phyloP scores from a whole-genome alignment of 1,140 invertebrate species.

The Elymnias hypermnestra region DNA sequence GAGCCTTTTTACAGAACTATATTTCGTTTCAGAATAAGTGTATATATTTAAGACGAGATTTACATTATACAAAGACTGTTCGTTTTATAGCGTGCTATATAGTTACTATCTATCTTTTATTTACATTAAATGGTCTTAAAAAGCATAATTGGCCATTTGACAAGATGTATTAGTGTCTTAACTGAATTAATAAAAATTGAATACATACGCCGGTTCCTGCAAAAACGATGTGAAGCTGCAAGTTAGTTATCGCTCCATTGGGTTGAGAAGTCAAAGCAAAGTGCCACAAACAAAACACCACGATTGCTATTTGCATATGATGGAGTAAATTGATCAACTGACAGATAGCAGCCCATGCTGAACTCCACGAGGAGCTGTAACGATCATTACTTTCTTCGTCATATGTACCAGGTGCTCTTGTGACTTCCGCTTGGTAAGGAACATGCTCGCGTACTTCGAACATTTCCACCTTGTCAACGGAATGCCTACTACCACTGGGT shows the following conservation, averaged over 20 bases:
- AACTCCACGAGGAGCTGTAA: constrained; percentile 49
- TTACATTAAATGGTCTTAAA: too few species aligned
- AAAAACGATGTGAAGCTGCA: constrained; percentile 64
- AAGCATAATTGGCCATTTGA: too few species aligned
- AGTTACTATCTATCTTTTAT: too few species aligned
- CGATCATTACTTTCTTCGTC: constrained; percentile 56
- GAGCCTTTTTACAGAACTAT: too few species aligned
- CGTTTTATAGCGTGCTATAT: too few species aligned
- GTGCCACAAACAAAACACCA: constrained; percentile 61
- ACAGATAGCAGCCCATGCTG: constrained; percentile 57
- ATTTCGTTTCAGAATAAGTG: too few species aligned
- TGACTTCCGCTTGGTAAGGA: constrained; percentile 61
- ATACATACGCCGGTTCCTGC: constrained; percentile 66
- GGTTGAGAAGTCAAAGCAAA: constrained; percentile 56
- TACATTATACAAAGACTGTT: too few species aligned
- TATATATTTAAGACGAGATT: too few species aligned
- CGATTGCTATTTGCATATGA: constrained; percentile 64
- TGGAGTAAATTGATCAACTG: constrained; percentile 59
- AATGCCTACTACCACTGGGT: constrained; percentile 59
- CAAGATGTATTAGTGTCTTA: too few species aligned
- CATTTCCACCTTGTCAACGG: constrained; percentile 62
- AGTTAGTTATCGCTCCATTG: constrained; percentile 53
- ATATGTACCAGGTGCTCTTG: constrained; percentile 46
- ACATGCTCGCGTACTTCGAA: constrained; percentile 67
- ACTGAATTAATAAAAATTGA: too few species aligned